Evolutionary conservation across 2,113 vertebrate species (phyloP), one percentile per base, ranked within the genome.

Genomic region (Bufo bufo): DNA sequence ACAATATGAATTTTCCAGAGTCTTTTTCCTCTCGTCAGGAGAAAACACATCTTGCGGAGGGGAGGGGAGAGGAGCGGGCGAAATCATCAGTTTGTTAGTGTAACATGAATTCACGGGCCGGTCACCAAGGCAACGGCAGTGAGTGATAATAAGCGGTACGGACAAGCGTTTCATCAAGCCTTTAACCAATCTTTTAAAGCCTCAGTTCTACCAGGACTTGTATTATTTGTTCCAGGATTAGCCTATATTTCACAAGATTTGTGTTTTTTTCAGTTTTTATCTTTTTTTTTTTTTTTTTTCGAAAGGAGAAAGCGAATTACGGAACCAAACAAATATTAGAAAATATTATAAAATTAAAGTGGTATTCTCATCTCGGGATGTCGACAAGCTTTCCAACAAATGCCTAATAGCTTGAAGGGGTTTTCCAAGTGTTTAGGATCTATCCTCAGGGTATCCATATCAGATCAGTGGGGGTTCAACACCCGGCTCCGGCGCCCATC

Each of bases 161-260:
- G 86, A 88, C 66, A 83, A 87, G 86, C 86, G 33, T 80, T 82
- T 74, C 66, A 74, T 87, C 69, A 71, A 82, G 52, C 65, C 86
- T 59, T 82, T 50, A 72, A 72, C 66, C 65, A 65, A 63, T 83
- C 58, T 52, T 43, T 45, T 81, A 72, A n/a, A 59, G 43, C 69
- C 19, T 20, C 19, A 14, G 3, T 50, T n/a, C 65, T 16, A 5
- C 23, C 52, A 12, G 63, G 56, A 45, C 50, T 56, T 17, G 56
- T 58, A 52, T 88, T 75, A 82, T 82, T 45, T 82, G n/a, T 45
- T 13, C 45, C 6, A 12, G 69, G 54, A 82, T 82, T 72, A 81
- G 65, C 86, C 56, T 20, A 52, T 33, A 85, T 83, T 58, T n/a
- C 19, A 45, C 84, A 2, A 7, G 9, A 47, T 47, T 74, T 74